Evolutionary conservation across 2,113 vertebrate genomes (phyloP).

Genomic region (Sorex araneus): DNA sequence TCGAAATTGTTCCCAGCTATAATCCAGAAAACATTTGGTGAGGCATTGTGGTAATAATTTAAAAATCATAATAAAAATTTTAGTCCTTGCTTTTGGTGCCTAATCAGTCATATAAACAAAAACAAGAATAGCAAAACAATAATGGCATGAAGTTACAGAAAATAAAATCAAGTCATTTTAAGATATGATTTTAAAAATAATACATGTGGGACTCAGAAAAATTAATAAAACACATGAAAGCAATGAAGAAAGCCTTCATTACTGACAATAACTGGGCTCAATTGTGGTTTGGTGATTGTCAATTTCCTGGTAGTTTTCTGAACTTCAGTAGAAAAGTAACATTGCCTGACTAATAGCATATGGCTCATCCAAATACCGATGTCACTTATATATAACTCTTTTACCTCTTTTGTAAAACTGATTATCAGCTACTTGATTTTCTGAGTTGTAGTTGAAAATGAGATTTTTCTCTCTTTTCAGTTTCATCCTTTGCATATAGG

Average conservation of each 20-base stretch:
- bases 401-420: too few relatives aligned
- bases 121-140: not conserved
- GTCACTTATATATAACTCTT: not conserved
- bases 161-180: constrained; percentile 6
- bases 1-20: not conserved
- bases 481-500: too few relatives aligned
- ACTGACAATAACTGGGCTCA: not conserved
- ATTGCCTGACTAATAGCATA: not conserved
- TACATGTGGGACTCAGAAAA: not conserved
- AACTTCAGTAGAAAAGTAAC: not conserved
- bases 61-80: not conserved
- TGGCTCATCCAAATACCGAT: not conserved
- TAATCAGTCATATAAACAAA: not conserved
- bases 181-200: not conserved
- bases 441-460: too few relatives aligned
- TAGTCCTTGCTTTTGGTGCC: not conserved
- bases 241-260: not conserved
- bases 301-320: not conserved
- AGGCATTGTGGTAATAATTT: not conserved
- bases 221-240: not conserved
- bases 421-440: too few relatives aligned
- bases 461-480: too few relatives aligned
- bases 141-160: not conserved
- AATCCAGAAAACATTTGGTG: not conserved
- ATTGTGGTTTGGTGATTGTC: not conserved